Evolutionary conservation across 2,113 vertebrate genomes (phyloP), one percentile per base, ranked within the genome.

Genomic region (Notechis scutatus): DNA sequence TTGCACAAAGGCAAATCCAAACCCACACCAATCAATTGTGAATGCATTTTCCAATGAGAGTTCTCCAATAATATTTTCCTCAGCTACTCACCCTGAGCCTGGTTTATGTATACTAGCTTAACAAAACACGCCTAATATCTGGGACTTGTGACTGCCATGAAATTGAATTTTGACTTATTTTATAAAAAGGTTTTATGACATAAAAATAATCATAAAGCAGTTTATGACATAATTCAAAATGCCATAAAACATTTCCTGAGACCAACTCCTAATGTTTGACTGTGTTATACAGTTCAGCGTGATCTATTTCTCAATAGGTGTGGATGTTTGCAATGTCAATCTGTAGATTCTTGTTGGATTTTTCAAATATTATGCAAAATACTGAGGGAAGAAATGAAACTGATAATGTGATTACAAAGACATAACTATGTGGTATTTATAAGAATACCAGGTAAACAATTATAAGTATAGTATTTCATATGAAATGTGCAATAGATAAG

Each of bases 401-500:
- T 90, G 91, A 15, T 26, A 42, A 39, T 64, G 91, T 39, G 85
- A 45, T 85, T 81, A 94, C 45, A 1, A 88, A 85, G 11, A 64
- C 89, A 2, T 81, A 29, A 61, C 91, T 7, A 1, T 55, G 74
- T 93, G 59, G 3, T 20, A 88, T 42, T n/a, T 12, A 42, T 52
- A 39, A 92, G 86, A 94, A 91, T 52, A 52, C 11, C 45, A 21
- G 91, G n/a, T 6, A 95, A 95, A 91, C 10, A 88, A 14, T 39
- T 34, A 42, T 9, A 91, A 92, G 47, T 55, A 89, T 12, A 34
- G 0, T 94, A 45, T 87, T n/a, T 0, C 91, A 5, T 34, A 64
- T 6, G 57, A 93, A 94, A 92, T 34, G 11, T 39, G 4, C 90
- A 39, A 47, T 2, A 91, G 92, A 90, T 95, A 95, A 96, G 45